Percentiles rank a stretch among this genome's conserved stretches.
Conservation (phyloP, 2,113 vertebrate genomes). For the Tragelaphus strepsiceros region DNA sequence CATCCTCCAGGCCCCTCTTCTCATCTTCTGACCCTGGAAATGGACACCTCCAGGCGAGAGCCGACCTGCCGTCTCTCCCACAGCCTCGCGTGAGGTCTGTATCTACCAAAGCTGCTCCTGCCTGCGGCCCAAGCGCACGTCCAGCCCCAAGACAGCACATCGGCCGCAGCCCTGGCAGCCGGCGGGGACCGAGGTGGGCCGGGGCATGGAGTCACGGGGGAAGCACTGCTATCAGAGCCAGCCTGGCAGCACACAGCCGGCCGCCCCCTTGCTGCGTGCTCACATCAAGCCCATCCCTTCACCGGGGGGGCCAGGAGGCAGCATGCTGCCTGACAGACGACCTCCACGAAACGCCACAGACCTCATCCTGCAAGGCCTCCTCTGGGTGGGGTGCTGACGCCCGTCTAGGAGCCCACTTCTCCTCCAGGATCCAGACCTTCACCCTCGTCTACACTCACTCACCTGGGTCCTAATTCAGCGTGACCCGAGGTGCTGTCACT, state of each 20-base stretch:
- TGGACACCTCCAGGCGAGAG: background rate
- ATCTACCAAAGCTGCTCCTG: background rate
- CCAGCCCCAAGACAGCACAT: background rate
- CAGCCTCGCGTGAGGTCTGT: background rate
- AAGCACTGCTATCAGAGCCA: background rate
- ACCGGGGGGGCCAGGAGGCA: background rate
- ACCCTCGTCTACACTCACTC: background rate
- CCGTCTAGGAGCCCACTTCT: background rate
- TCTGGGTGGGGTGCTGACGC: background rate
- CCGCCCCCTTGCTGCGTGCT: background rate
- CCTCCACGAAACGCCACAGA: background rate
- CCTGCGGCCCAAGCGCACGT: background rate
- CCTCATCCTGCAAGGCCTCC: background rate
- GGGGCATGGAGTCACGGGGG: accelerated
- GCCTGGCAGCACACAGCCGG: background rate
- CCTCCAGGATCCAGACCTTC: background rate
- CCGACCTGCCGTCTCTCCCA: background rate
- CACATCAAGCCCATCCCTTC: no score
- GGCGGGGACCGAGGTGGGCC: background rate
- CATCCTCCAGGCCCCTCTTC: background rate
- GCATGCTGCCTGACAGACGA: accelerated
- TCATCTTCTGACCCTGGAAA: background rate
- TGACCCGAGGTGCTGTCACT: background rate
- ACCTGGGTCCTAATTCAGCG: background rate
- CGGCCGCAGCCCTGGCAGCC: accelerated